phyloP scores from a whole-genome alignment of 1,140 invertebrate genomes.

The Drosophila busckii region DNA sequence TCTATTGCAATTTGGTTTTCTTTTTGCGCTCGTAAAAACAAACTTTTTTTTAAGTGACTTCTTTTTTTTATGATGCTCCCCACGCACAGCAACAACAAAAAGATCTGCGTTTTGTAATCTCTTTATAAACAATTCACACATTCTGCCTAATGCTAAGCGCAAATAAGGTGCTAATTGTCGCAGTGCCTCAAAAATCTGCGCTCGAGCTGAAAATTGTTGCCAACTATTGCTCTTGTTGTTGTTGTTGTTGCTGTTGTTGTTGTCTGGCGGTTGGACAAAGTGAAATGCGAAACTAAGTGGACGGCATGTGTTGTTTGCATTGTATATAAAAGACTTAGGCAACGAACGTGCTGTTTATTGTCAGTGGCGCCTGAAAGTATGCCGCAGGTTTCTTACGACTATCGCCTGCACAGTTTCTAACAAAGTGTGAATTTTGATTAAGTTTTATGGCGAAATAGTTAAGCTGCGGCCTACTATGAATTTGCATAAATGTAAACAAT shows the following conservation, averaged over 20 bases:
- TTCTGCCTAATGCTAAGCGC: constrained; percentile 61
- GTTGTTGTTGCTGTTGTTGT: constrained; percentile 4
- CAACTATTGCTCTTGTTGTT: constrained; percentile 7
- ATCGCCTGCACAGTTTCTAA: background rate
- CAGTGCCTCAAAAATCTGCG: constrained; percentile 22
- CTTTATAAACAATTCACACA: constrained; percentile 77
- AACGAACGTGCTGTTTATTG: constrained; percentile 3
- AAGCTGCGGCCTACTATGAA: no score
- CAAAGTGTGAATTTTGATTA: background rate
- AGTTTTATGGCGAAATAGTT: no score
- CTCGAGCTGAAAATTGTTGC: constrained; percentile 9
- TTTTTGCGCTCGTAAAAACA: constrained; percentile 42
- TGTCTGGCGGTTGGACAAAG: constrained; percentile 23
- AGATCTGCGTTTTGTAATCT: constrained; percentile 67
- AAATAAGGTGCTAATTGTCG: constrained; percentile 75
- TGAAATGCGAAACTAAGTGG: constrained; percentile 23
- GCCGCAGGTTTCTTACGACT: background rate
- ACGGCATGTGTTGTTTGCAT: constrained; percentile 8
- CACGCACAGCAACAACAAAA: constrained; percentile 16
- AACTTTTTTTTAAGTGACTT: constrained; percentile 29
- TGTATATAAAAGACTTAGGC: constrained; percentile 36
- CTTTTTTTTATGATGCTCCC: constrained; percentile 73
- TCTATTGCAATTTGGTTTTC: constrained; percentile 56
- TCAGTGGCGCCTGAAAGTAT: constrained; percentile 25
- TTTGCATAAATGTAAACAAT: no score